Base-by-base conservation (phyloP, 1,140 invertebrate genomes). In the Scylla paramamosain region DNA sequence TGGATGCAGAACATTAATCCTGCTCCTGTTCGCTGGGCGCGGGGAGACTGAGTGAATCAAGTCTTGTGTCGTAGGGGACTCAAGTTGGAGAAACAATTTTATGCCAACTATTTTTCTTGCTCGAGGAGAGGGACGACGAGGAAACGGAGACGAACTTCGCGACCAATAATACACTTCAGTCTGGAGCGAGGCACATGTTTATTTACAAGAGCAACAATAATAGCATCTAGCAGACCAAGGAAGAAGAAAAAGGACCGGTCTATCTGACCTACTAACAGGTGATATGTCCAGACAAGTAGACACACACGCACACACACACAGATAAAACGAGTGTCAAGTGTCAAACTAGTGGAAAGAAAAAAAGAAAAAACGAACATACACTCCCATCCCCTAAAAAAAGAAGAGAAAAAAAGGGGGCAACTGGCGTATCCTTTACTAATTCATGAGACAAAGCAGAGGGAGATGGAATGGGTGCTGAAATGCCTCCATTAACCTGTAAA, bases 1-100 rank as follows among this genome's bases (percentile, higher is more conserved):
- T 77, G 67, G n/a, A n/a, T n/a, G 67, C 67, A n/a, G n/a, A 77
- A 77, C 67, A n/a, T 77, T 77, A 77, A n/a, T 77, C 67, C n/a
- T 8, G 0, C 67, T 77, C 67, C 16, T 59, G 52, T 59, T 59
- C 52, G 16, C 10, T 14, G 10, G 10, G 12, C 52, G 16, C 10
- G 52, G 52, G 52, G 52, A 59, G 16, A 59, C 16, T 59, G 52
- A 59, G 16, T 14, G 52, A 59, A 59, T 14, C 52, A 8, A 59
- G 52, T 59, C 52, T 59, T 59, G 52, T 59, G 52, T 59, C 16
- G 52, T 59, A 8, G 52, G 10, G 52, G 52, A 59, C 10, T 59
- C 10, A 59, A 59, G 16, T 20, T 59, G 10, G 2, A 59, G 10
- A 59, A 59, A 12, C 52, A 59, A 59, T 59, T 59, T 59, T 20